Base-by-base conservation (phyloP, 2,797 vertebrate species). In the Smutsia gigantea region DNA sequence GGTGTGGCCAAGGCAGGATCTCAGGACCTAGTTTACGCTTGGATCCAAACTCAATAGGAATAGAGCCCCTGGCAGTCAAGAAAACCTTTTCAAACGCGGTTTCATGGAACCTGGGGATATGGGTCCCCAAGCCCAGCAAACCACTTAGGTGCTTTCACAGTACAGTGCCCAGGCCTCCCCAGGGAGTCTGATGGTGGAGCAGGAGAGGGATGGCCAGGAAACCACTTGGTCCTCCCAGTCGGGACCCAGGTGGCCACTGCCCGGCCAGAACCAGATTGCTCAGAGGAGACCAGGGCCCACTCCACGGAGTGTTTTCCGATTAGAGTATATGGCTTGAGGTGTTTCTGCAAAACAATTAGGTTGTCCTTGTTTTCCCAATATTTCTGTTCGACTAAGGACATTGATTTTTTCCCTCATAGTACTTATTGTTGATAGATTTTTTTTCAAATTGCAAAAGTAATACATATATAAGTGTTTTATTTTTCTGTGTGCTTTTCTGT, bases 341-440 rank as follows among this genome's bases (percentile, higher is more conserved):
- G 21, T 57, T 86, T 85, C 37, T 72, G 55, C 74, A 51, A 55
- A 92, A 64, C 27, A 49, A 61, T 55, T 64, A 53, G 14, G 2
- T 69, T 78, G 84, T 78, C 71, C 27, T 59, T 68, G 21, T 74
- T 77, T 46, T 4, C 18, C 46, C 23, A 37, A 2, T 21, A 4
- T 71, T 93, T 85, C 79, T 83, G 57, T 69, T 59, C 29, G 69
- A 87, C 31, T 63, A 27, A 89, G 11, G 53, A 82, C 51, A 74
- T 49, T 61, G 93, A 78, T 75, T 34, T 31, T 29, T 31, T 27
- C 27, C 0, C 9, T 68, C 78, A 34, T 29, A 17, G 27, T 78
- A 86, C 75, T 77, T 90, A 61, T 68, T 46, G 13, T 31, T 90
- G n/a, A 85, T 68, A 77, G 71, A 66, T 66, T 88, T 94, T 74